Evolutionary conservation across 2,113 vertebrate species (phyloP), one percentile per base, ranked within the genome.

Genomic region (Danio rerio): DNA sequence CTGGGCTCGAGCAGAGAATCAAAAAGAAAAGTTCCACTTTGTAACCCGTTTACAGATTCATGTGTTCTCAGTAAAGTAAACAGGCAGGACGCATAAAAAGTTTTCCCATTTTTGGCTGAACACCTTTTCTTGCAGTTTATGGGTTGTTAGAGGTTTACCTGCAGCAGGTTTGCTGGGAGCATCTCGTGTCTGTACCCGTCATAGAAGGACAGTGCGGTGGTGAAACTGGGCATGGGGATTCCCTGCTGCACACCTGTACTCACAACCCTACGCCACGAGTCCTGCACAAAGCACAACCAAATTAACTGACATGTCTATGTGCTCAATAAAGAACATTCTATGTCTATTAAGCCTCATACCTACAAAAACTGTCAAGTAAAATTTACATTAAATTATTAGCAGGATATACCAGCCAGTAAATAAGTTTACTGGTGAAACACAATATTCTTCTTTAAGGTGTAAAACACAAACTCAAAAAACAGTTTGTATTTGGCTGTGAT

Each of bases 221-320:
- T 96, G 93, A 99, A 99, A 83, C 96, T 99, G 40, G 98, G 98
- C 97, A 99, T 96, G 3, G 98, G 98, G 84, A 99, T 97, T 9
- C 98, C 98, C 0, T 91, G 88, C 91, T 97, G 95, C 45, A 99
- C 95, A 0, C 97, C 98, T 0, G 92, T 94, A 77, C 96, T 95
- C 82, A 99, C 88, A 0, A 93, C 90, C 69, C 91, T 92, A 69
- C 98, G 94, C 98, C 98, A 99, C 0, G 98, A 96, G 16, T 93
- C 96, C 98, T 99, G 15, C 42, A 16, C 45, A 86, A 15, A 0
- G 52, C 15, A 43, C 70, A 21, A 18, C n/a, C 21, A 31, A 12
- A 66, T 31, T 31, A 2, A 31, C 31, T 31, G 31, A 31, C 31
- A 31, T 31, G 5, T 49, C 20, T 47, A 63, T 4, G 21, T 13